Evolutionary conservation across 2,113 vertebrate species (phyloP), one percentile per base, ranked within the genome.

Genomic region (Jaculus jaculus): DNA sequence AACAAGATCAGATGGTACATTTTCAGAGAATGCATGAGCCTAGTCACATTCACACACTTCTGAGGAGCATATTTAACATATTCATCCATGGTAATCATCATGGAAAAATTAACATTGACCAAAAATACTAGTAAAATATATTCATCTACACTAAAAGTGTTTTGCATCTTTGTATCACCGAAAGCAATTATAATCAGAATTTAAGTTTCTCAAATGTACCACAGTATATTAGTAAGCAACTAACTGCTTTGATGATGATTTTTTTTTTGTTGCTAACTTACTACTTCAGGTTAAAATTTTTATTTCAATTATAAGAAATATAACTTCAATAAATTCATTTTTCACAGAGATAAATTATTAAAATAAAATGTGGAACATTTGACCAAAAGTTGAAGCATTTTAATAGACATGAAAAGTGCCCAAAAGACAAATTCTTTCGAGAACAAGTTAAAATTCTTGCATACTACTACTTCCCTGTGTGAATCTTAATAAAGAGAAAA

Each of bases 111-210:
- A 93, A 78, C 21, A 73, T 71, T 82, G 74, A 88, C 65, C 66
- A 88, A 91, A 96, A 88, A 79, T 86, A 81, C 21, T 93, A 87
- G 51, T 80, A 73, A 90, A 94, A 80, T 92, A 73, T 54, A 85
- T 23, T 75, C 37, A 94, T 86, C 51, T 84, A 32, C 30, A 34
- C 20, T 37, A 63, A 94, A 89, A 83, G 34, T 61, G 58, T 28
- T 84, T 84, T 37, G 47, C 23, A 81, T 85, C 24, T n/a, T 84
- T 85, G 30, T 7, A 94, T 84, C 26, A 30, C 26, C 79, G 80
- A 84, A 47, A 82, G 23, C 82, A 90, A 92, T 88, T 82, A 75
- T 79, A 88, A 86, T 92, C 28, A 84, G 54, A 93, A 69, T 96
- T 92, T 90, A 85, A 28, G 37, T 39, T 32, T 89, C 84, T 73